Conservation (phyloP, 2,888 invertebrate species). For the Drosophila koepferae region DNA sequence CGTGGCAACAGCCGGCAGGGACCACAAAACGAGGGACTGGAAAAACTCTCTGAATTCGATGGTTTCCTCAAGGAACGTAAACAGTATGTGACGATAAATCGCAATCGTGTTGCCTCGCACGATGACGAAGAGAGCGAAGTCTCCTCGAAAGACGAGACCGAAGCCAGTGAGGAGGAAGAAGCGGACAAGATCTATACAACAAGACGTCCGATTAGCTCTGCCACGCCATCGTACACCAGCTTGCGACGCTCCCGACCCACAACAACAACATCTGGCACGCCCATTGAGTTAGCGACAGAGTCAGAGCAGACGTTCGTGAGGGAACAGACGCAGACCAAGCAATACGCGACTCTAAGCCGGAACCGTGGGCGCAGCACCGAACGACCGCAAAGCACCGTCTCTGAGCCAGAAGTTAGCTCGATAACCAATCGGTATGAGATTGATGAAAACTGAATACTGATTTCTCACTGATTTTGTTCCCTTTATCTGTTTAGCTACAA, state of each 20-base stretch:
- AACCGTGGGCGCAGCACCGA: conserved; percentile 65
- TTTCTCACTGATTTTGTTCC: not conserved
- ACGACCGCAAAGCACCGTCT: conserved; percentile 47
- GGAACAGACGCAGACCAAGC: conserved; percentile 50
- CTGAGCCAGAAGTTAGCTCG: conserved; percentile 47
- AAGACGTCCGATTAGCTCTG: conserved; percentile 62
- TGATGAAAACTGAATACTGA: not conserved
- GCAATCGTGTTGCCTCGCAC: conserved; percentile 86
- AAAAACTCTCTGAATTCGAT: conserved; percentile 83
- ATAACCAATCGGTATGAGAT: conserved; percentile 70
- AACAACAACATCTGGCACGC: conserved; percentile 64
- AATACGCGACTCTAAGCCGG: conserved; percentile 78
- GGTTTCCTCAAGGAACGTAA: conserved; percentile 86
- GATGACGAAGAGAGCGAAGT: conserved; percentile 35
- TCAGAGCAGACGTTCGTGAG: conserved; percentile 9
- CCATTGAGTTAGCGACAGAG: conserved; percentile 19
- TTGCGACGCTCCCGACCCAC: conserved; percentile 89
- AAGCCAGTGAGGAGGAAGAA: conserved; percentile 34
- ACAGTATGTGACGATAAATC: conserved; percentile 89
- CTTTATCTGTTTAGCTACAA: conserved; percentile 74
- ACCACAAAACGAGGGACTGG: conserved; percentile 87
- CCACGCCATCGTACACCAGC: conserved; percentile 89
- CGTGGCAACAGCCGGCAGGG: conserved; percentile 87
- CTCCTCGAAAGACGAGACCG: conserved; percentile 11
- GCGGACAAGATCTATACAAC: conserved; percentile 47